phyloP scores from a whole-genome alignment of 2,797 vertebrate genomes.

The Platalea minor region DNA sequence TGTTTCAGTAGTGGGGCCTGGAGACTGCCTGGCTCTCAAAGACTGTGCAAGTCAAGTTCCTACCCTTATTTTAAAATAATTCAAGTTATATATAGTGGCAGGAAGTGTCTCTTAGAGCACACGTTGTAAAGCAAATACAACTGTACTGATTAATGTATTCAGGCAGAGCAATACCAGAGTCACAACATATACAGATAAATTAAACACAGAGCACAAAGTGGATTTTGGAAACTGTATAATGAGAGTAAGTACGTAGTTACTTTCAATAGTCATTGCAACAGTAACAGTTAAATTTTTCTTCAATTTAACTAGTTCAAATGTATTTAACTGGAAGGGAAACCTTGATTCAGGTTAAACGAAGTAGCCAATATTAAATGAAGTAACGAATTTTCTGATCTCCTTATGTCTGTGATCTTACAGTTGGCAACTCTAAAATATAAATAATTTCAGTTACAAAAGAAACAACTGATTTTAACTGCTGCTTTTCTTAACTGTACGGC shows the following conservation, averaged over 20 bases:
- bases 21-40: neutral
- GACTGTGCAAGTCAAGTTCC: neutral
- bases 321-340: neutral
- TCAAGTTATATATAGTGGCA: accelerated
- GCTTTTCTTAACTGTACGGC: neutral
- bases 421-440: neutral
- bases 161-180: neutral
- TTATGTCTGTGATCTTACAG: neutral
- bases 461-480: neutral
- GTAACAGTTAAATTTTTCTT: neutral
- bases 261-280: neutral
- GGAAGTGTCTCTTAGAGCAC: neutral
- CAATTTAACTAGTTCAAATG: neutral
- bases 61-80: neutral
- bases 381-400: neutral
- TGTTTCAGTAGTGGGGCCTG: neutral
- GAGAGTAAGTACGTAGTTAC: too few species aligned
- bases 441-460: neutral
- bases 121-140: neutral
- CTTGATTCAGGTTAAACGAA: neutral
- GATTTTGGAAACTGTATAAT: neutral
- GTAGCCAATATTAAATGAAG: neutral
- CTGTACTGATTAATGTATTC: accelerated
- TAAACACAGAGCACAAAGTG: accelerated
- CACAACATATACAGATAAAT: neutral